Base-by-base conservation (phyloP, 2,888 invertebrate species). In the Hydrotaea cyrtoneurina region DNA sequence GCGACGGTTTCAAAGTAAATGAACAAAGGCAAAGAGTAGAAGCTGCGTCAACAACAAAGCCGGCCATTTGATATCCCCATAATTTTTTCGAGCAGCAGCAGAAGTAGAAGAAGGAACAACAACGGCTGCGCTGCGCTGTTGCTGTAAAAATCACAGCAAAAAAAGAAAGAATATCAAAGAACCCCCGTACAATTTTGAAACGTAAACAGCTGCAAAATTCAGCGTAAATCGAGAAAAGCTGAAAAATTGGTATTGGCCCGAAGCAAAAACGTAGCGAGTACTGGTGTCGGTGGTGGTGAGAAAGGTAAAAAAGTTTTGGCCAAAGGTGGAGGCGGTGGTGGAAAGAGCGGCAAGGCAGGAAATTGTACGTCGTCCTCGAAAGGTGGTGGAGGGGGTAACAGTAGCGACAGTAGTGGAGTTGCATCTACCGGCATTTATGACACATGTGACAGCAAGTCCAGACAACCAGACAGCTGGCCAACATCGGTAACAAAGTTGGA, bases 201-300 rank as follows among this genome's bases (percentile, higher is more conserved):
- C 73, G 73, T 62, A 69, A 89, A 88, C 89, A 87, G 89, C 89
- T 87, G 87, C 89, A 89, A 90, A 87, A 90, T 90, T 89, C 87
- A 89, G 83, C 89, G 89, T 89, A 90, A 90, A 89, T 88, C 88
- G 87, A 88, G 90, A 10, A 86, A 90, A 89, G 86, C 83, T 87
- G 88, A 89, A 86, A 90, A 89, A 88, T 88, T 39, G 39, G 11
- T 39, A 39, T 13, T 39, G 39, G 39, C 39, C 73, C 46, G 50
- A 81, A 53, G 31, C 31, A 31, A 31, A 31, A 31, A 31, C 31
- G 31, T 31, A 74, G 64, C 75, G 66, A 53, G 88, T n/a, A 78
- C 77, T 62, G 87, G 87, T 85, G 86, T 80, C 82, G 87, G 86
- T 81, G 85, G 87, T 64, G 85, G 86, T 83, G 88, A 86, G 86